Conservation (phyloP, 2,888 invertebrate species). For the Tiliacea aurago region DNA sequence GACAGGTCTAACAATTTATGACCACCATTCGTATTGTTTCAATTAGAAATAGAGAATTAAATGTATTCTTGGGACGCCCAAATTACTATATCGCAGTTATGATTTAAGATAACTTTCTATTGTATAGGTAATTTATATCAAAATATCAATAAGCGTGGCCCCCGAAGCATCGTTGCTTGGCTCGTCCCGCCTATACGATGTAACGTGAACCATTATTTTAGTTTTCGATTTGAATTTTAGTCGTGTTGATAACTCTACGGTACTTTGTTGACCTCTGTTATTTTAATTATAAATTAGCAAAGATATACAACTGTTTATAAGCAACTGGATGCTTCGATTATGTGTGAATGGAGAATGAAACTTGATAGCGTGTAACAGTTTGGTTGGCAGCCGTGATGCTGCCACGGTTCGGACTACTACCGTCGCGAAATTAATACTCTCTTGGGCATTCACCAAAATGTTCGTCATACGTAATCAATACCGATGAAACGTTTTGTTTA, state of each 20-base stretch:
- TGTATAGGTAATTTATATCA: conserved; percentile 82
- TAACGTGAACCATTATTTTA: conserved; percentile 78
- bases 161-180: conserved; percentile 79
- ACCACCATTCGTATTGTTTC: conserved; percentile 85
- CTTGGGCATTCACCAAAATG: conserved; percentile 43
- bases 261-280: conserved; percentile 64
- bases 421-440: conserved; percentile 47
- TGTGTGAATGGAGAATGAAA: conserved; percentile 35
- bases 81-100: conserved; percentile 83
- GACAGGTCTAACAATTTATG: conserved; percentile 83
- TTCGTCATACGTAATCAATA: conserved; percentile 27
- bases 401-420: conserved; percentile 33
- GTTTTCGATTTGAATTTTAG: conserved; percentile 75
- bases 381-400: background rate
- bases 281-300: conserved; percentile 56
- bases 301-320: conserved; percentile 39
- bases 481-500: conserved; percentile 32
- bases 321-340: conserved; percentile 13
- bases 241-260: conserved; percentile 57
- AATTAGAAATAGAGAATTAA: conserved; percentile 87
- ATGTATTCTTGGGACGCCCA: conserved; percentile 85
- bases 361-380: conserved; percentile 38
- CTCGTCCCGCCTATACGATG: conserved; percentile 83
- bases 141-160: conserved; percentile 83
- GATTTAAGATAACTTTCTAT: conserved; percentile 84